Conservation (phyloP, 2,888 invertebrate species). For the Acanthosepion lycidas region DNA sequence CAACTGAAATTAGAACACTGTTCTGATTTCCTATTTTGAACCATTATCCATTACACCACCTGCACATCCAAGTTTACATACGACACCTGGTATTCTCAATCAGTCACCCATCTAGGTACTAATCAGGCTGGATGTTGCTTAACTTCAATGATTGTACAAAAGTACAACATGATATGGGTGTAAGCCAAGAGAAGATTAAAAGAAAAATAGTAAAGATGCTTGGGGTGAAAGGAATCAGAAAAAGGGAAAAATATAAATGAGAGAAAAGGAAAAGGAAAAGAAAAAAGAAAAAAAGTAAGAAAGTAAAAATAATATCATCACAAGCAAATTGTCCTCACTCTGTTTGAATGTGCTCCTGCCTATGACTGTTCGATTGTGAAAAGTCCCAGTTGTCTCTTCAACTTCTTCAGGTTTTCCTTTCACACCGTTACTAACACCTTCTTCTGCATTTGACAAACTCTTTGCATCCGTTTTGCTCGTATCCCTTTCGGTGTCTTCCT, state of each 20-base stretch:
- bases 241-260: neutral
- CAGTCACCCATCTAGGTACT: too few species aligned
- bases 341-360: conserved; percentile 70
- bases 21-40: too few species aligned
- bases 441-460: conserved; percentile 51
- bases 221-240: too few species aligned
- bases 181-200: too few species aligned
- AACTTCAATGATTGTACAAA: too few species aligned
- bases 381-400: conserved; percentile 61
- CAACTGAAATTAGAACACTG: too few species aligned
- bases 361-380: conserved; percentile 63
- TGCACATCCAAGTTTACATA: too few species aligned
- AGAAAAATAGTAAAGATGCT: too few species aligned
- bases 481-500: conserved; percentile 73
- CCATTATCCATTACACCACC: too few species aligned
- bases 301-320: neutral
- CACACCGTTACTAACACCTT: conserved; percentile 52
- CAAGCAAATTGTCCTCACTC: conserved; percentile 62
- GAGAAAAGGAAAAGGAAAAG: neutral
- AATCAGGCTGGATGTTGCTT: too few species aligned
- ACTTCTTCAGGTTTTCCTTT: conserved; percentile 59
- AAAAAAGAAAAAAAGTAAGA: neutral
- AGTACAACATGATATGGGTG: too few species aligned
- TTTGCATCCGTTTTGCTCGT: conserved; percentile 50
- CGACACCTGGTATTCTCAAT: too few species aligned